Base-by-base conservation (phyloP, 2,888 invertebrate species). In the Leptopilina syphax region DNA sequence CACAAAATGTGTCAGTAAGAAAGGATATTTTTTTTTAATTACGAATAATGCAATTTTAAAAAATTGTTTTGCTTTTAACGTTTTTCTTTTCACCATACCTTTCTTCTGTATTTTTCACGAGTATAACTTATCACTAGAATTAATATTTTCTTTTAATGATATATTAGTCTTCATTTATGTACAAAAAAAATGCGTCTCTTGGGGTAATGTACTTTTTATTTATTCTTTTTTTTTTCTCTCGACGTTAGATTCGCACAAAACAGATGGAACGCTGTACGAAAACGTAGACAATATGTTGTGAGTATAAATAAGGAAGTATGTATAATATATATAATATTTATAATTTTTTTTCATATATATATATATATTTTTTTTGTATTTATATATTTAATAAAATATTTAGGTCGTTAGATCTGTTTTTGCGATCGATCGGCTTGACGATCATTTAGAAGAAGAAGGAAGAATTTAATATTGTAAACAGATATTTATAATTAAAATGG, bases 361-460 rank as follows among this genome's bases (percentile, higher is more conserved):
- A 57, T 34, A 24, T 10, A 73, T 73, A 73, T 57, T 34, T 84
- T 73, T 73, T 73, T 50, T 54, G 54, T 27, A 27, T 73, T 34
- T 34, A n/a, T 10, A 73, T 73, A 73, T 57, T 34, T 84, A 80
- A 82, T 79, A 82, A 83, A 84, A 81, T 81, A 80, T 79, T 65
- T 54, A 77, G 68, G 79, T 77, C 79, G 79, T 87, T 83, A 77
- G 77, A 84, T 86, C 84, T 83, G 83, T 81, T 83, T 34, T 83
- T 83, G 85, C 84, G 67, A 73, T 60, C 80, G 78, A 83, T 82
- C 77, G 82, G 81, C 81, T 76, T 81, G 83, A 87, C 86, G 85
- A 86, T 82, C 81, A 84, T 50, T 8, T 34, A 34, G 34, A 34
- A 82, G 34, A 34, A 82, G 83, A 84, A 87, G 88, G 88, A 89